Evolutionary conservation across 2,797 vertebrate genomes (phyloP).

Genomic region (Onychomys torridus): DNA sequence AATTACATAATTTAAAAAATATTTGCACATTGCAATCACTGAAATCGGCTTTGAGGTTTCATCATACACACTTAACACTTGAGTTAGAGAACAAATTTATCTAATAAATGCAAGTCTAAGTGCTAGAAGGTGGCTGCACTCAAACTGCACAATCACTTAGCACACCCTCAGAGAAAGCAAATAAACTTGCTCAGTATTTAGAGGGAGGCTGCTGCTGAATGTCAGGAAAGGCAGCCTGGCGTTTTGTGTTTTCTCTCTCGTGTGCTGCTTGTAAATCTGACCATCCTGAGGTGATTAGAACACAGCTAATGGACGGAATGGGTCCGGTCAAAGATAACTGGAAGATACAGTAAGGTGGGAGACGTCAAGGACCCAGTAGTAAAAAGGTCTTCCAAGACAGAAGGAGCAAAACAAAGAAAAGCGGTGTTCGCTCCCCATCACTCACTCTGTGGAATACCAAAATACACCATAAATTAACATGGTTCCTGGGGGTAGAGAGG

Average conservation of each 20-base stretch:
- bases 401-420: conserved; percentile 62
- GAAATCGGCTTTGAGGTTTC: conserved; percentile 88
- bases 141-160: conserved; percentile 88
- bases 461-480: conserved; percentile 60
- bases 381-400: conserved; percentile 65
- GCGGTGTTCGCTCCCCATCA: not conserved
- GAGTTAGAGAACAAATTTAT: conserved; percentile 90
- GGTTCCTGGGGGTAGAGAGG: not conserved
- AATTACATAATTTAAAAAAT: conserved; percentile 91
- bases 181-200: conserved; percentile 84
- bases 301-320: conserved; percentile 69
- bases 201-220: conserved; percentile 57
- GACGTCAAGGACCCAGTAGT: conserved; percentile 31
- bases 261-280: conserved; percentile 67
- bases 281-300: not conserved
- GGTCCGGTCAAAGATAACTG: conserved; percentile 68
- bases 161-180: conserved; percentile 85
- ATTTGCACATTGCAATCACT: conserved; percentile 88
- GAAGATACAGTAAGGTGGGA: conserved; percentile 67
- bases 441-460: conserved; percentile 41
- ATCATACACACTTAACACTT: conserved; percentile 89
- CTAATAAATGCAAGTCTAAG: conserved; percentile 90
- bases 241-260: conserved; percentile 59
- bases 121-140: conserved; percentile 87
- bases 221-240: conserved; percentile 63